Evolutionary conservation across 2,888 invertebrate species (phyloP), one percentile per base, ranked within the genome.

Genomic region (Drosophila paramelanica): DNA sequence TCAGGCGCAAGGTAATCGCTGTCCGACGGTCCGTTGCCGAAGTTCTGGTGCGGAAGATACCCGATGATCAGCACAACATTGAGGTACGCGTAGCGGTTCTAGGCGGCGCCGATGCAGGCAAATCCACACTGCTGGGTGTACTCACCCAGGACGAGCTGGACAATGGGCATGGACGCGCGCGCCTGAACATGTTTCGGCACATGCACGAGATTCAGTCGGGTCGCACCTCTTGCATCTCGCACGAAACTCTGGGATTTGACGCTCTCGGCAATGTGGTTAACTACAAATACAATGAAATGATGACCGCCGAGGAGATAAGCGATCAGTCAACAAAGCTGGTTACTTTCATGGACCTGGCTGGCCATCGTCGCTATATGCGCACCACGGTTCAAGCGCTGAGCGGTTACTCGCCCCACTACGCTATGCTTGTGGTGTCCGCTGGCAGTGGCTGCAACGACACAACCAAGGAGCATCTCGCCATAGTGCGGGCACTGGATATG

Each of bases 171-270:
- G 99, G 99, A 6, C 95, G 97, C 88, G 98, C 99, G 0, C 94
- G 99, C 1, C 93, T 99, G 8, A 99, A 99, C 93, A 97, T 99
- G 95, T 98, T 99, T 92, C 93, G 97, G 3, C 97, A 99, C 90
- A 94, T 98, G 76, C 99, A 99, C 92, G 99, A 99, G 92, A 97
- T 99, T 59, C 96, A 96, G 91, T 95, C 96, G 3, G 81, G 99
- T 0, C 94, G 98, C 72, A 99, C 99, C 0, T 98, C 98, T 0
- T 98, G 98, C 5, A 97, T 99, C 88, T 98, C 98, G 75, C 98
- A 98, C 91, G 98, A 99, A 93, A 98, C 99, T 77, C 94, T 99
- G 6, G 99, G 99, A 8, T 99, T 99, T 91, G 97, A 98, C 92
- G 94, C 95, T 1, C 94, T 88, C 72, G 97, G 97, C 0, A 95